These are phyloP conservation scores for Acipenser transmontanus DNA, from an alignment of 2,797 vertebrate genomes.

Conservation along the genomic window DNA sequence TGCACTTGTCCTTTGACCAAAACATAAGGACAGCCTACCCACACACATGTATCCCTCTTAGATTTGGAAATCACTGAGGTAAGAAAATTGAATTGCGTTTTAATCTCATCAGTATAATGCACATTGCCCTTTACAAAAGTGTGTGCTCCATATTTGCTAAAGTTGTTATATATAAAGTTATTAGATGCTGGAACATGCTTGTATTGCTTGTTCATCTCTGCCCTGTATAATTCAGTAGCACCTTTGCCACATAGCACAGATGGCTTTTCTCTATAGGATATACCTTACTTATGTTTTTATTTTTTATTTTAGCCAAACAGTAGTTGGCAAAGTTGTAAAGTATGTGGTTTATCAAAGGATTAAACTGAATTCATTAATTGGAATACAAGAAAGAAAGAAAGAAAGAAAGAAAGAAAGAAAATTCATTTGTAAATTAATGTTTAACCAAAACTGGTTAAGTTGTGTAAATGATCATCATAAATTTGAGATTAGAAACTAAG, in stretches of 20 bases:
- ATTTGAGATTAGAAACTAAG: too few species aligned
- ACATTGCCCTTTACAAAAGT: slow-evolving; percentile 4
- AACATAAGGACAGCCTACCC: too few species aligned
- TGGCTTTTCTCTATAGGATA: too few species aligned
- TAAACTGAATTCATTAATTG: neutral
- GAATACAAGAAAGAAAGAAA: slow-evolving; percentile 1
- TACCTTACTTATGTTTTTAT: too few species aligned
- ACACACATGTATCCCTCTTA: neutral
- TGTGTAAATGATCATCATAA: too few species aligned
- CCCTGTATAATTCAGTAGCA: too few species aligned
- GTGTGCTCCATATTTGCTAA: neutral
- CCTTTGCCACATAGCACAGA: too few species aligned
- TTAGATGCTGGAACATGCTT: too few species aligned
- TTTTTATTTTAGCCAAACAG: neutral
- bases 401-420: neutral
- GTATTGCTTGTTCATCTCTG: too few species aligned
- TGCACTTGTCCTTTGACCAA: too few species aligned
- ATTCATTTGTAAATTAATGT: neutral
- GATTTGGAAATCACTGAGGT: slow-evolving; percentile 2
- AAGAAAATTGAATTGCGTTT: neutral
- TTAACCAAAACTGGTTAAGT: neutral
- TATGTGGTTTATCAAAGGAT: neutral
- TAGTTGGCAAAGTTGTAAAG: neutral
- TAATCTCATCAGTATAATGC: slow-evolving; percentile 7
- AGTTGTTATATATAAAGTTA: neutral